Evolutionary conservation across 2,888 invertebrate species (phyloP).

Genomic region (Hydrotaea cyrtoneurina): DNA sequence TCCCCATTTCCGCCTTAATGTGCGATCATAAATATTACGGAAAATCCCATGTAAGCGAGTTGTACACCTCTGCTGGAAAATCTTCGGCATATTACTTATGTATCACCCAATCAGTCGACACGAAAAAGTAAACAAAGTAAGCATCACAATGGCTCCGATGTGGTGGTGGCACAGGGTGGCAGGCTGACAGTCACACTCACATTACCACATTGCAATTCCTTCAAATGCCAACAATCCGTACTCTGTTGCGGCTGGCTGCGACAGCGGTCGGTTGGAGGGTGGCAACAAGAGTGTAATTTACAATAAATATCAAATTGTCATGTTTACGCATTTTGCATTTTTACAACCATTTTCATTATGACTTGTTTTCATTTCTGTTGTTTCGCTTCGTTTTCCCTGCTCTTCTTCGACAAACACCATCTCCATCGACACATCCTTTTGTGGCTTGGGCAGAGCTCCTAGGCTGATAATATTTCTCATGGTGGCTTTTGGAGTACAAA

Average conservation of each 20-base stretch:
- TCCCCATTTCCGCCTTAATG: too few relatives aligned
- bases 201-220: background rate
- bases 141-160: background rate
- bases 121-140: background rate
- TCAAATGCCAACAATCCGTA: constrained; percentile 5
- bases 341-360: constrained; percentile 44
- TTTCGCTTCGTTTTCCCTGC: background rate
- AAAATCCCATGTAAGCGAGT: background rate
- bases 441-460: background rate
- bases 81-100: background rate
- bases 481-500: background rate
- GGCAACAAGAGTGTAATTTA: constrained; percentile 43
- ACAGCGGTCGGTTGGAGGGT: background rate
- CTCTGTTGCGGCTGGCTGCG: background rate
- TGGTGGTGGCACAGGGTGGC: background rate
- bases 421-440: background rate
- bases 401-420: too few relatives aligned
- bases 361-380: constrained; percentile 19
- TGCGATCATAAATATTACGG: background rate
- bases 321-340: constrained; percentile 68
- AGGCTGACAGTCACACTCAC: background rate
- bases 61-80: constrained; percentile 2
- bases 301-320: constrained; percentile 67
- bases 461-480: background rate
- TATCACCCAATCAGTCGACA: constrained; percentile 20